phyloP scores from a whole-genome alignment of 2,888 invertebrate genomes.

The Meloe dianella region DNA sequence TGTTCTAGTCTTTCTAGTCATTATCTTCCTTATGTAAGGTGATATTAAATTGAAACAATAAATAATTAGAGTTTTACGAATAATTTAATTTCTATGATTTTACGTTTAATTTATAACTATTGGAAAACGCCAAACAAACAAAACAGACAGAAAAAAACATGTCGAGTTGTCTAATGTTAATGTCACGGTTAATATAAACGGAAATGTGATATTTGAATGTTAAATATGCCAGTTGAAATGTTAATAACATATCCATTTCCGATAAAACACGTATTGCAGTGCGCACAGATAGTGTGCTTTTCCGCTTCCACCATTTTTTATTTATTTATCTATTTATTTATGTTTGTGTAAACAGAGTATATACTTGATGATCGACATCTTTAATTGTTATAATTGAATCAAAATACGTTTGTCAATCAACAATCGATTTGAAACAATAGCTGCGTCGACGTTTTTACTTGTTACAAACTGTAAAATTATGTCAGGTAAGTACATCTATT shows the following conservation, averaged over 20 bases:
- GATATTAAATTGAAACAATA: background rate
- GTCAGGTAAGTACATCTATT: background rate
- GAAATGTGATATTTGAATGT: background rate
- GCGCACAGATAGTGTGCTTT: background rate
- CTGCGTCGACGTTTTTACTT: too few relatives aligned
- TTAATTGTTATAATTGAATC: too few relatives aligned
- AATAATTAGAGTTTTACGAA: conserved; percentile 2
- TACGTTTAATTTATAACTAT: too few relatives aligned
- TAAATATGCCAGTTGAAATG: background rate
- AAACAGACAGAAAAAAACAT: too few relatives aligned
- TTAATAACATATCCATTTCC: background rate
- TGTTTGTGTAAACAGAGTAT: background rate
- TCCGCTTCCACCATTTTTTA: background rate
- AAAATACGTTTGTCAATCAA: too few relatives aligned
- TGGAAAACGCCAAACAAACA: too few relatives aligned
- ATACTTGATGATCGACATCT: too few relatives aligned
- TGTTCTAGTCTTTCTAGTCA: conserved; percentile 6
- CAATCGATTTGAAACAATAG: too few relatives aligned
- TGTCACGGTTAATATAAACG: conserved; percentile 1
- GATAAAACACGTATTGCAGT: background rate
- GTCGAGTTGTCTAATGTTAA: background rate
- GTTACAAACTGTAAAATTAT: too few relatives aligned
- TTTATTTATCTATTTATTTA: background rate
- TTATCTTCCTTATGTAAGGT: conserved; percentile 3
- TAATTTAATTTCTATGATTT: background rate